Conservation (phyloP, 2,797 vertebrate genomes). For the Alauda arvensis region DNA sequence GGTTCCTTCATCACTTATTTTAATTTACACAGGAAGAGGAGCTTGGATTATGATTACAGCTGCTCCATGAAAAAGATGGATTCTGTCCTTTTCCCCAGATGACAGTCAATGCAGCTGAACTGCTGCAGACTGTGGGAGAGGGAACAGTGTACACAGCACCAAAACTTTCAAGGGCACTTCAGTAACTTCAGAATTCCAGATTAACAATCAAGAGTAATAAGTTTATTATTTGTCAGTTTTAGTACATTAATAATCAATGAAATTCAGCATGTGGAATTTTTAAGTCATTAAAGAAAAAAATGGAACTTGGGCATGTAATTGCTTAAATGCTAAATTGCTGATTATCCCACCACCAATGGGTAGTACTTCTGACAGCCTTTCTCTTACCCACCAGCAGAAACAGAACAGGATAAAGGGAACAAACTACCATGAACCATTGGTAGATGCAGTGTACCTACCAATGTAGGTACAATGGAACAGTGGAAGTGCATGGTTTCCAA, state of each 20-base stretch:
- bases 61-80: background rate
- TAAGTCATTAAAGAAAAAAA: background rate
- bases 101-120: background rate
- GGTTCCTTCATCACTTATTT: background rate
- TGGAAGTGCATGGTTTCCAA: background rate
- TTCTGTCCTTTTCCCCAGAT: background rate
- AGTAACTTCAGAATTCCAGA: background rate
- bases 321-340: background rate
- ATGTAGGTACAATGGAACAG: too few relatives aligned
- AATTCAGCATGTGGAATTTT: background rate
- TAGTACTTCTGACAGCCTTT: background rate
- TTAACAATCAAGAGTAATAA: background rate
- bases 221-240: background rate
- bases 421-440: background rate
- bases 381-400: background rate
- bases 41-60: background rate
- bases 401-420: background rate
- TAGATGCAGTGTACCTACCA: background rate
- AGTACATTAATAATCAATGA: background rate
- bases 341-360: background rate
- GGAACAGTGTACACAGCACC: background rate
- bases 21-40: background rate
- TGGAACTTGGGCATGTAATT: background rate
- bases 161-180: background rate
- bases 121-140: background rate